Evolutionary conservation across 2,113 vertebrate genomes (phyloP).

Genomic region (Sphyrna mokarran): DNA sequence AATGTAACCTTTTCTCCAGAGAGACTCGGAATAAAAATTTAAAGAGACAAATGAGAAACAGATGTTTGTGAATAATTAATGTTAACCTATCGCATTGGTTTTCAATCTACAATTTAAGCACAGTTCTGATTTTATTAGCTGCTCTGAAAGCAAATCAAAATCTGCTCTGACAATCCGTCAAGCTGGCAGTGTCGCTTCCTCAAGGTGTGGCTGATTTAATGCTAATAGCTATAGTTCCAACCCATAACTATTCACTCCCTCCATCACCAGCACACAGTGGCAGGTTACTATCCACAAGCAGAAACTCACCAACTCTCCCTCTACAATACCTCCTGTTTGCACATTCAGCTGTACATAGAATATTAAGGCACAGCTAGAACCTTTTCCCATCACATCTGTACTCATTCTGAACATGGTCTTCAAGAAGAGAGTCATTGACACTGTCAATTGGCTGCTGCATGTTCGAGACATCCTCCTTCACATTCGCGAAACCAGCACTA

Average conservation of each 20-base stretch:
- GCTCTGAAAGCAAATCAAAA: not conserved
- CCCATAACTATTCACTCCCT: not conserved
- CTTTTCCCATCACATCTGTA: not conserved
- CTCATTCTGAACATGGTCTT: not conserved
- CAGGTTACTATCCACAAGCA: not conserved
- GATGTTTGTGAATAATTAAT: conserved; percentile 31
- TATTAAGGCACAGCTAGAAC: not conserved
- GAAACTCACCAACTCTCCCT: not conserved
- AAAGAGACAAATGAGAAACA: conserved; percentile 30
- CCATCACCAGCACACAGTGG: too few species aligned
- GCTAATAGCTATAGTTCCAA: not conserved
- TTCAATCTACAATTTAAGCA: not conserved
- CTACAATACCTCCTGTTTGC: not conserved
- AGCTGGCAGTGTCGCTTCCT: not conserved
- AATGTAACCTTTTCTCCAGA: not conserved
- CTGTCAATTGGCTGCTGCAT: not conserved
- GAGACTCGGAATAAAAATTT: conserved; percentile 27
- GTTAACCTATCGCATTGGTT: not conserved
- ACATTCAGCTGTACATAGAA: not conserved
- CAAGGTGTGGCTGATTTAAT: not conserved
- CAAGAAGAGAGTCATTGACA: not conserved
- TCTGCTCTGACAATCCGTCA: not conserved
- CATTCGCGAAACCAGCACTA: not conserved
- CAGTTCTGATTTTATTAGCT: not conserved
- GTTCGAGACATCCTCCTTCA: not conserved